Base-by-base conservation (phyloP, 2,888 invertebrate species). In the Acronicta leporina region DNA sequence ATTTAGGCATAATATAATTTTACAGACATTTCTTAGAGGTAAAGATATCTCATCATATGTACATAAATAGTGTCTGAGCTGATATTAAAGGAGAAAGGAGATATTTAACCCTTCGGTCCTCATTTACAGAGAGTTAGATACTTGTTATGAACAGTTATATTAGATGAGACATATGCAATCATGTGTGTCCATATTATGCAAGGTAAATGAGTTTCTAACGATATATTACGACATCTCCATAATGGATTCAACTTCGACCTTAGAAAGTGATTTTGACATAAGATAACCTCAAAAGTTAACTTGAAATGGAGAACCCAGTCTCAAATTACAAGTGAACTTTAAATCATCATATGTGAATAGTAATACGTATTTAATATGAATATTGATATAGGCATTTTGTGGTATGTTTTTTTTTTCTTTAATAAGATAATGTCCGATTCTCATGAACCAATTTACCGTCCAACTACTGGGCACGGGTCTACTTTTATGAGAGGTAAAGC, bases 181-280 rank as follows among this genome's bases (percentile, higher is more conserved):
- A 75, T 73, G 68, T 69, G 62, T 62, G 68, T 73, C 59, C 61
- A 75, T 59, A 75, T 85, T 84, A 82, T 82, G 83, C 77, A 86
- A 86, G 77, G 60, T 68, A 81, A 81, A 80, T 80, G 71, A 75
- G 79, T 79, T 76, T 68, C 75, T 77, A 79, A 79, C 77, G 76
- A 77, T 79, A 81, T 63, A 67, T 82, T 83, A 79, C 77, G 71
- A 79, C 80, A 46, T 4, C 20, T 20, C 20, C 35, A 51, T 79
- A 80, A 82, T 82, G 72, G 77, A 77, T 79, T 85, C 81, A 85
- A 87, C 88, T 87, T 61, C 79, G 79, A 88, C 86, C 87, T 85
- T 82, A 85, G 84, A 85, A 84, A 86, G 82, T 77, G 76, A 73
- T 61, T 73, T 79, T 83, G 81, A 75, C 81, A 81, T 79, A 84